Evolutionary conservation across 2,113 vertebrate species (phyloP).

Genomic region (Sakesphorus luctuosus): DNA sequence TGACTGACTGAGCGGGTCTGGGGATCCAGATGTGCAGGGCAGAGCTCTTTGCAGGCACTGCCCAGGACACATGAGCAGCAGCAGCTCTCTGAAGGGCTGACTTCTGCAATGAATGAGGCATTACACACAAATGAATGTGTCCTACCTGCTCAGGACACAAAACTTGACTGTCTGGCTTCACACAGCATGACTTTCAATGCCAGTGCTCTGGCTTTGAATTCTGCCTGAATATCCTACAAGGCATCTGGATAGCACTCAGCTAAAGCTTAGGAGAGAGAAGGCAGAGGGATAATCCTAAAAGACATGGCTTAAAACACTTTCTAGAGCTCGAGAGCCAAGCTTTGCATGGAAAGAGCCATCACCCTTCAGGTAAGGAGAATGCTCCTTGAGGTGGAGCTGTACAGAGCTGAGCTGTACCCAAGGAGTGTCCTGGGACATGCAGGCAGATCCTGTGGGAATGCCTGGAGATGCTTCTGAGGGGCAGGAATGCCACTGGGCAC

Average conservation of each 20-base stretch:
- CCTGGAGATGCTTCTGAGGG: not conserved
- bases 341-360: not conserved
- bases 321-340: not conserved
- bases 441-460: not conserved
- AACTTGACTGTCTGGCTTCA: not conserved
- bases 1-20: not conserved
- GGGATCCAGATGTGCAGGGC: not conserved
- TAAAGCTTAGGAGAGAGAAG: not conserved
- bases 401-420: not conserved
- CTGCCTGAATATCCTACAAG: not conserved
- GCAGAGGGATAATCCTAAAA: not conserved
- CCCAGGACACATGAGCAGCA: not conserved
- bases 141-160: not conserved
- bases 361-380: not conserved
- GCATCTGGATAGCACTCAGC: not conserved
- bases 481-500: not conserved
- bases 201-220: not conserved
- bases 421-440: not conserved
- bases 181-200: not conserved
- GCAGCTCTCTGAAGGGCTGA: not conserved
- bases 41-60: not conserved
- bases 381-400: not conserved
- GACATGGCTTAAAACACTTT: not conserved
- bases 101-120: not conserved
- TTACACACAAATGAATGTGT: not conserved